Conservation (phyloP, 2,797 vertebrate genomes). For the Echiichthys vipera region DNA sequence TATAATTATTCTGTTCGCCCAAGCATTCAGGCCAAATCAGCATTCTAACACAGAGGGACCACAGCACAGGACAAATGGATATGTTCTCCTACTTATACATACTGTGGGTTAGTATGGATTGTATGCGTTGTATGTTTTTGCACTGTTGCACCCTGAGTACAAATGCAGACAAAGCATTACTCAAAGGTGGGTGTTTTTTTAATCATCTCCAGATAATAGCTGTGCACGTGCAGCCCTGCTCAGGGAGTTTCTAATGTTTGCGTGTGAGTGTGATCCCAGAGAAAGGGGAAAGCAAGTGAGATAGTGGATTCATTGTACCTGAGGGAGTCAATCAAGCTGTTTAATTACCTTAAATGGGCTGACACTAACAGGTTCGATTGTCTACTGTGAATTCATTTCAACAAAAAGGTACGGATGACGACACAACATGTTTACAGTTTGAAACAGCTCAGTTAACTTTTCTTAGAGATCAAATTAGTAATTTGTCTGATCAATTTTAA, state of each 20-base stretch:
- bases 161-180: slow-evolving; percentile 76
- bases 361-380: slow-evolving; percentile 45
- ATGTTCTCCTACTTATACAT: slow-evolving; percentile 52
- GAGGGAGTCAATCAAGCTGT: slow-evolving; percentile 59
- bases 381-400: slow-evolving; percentile 27
- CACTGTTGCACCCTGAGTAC: slow-evolving; percentile 36
- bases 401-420: slow-evolving; percentile 26
- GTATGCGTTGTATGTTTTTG: slow-evolving; percentile 65
- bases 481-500: slow-evolving; percentile 4
- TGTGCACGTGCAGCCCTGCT: slow-evolving; percentile 24
- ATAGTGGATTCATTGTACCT: slow-evolving; percentile 50
- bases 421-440: neutral
- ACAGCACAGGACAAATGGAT: slow-evolving; percentile 65
- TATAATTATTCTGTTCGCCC: slow-evolving; percentile 70
- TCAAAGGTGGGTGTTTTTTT: slow-evolving; percentile 64
- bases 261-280: slow-evolving; percentile 4
- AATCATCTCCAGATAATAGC: slow-evolving; percentile 72
- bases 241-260: slow-evolving; percentile 22
- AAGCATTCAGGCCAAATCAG: slow-evolving; percentile 69
- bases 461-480: slow-evolving; percentile 10
- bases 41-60: slow-evolving; percentile 64
- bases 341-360: slow-evolving; percentile 61
- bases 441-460: neutral
- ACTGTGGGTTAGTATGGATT: slow-evolving; percentile 63
- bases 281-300: slow-evolving; percentile 28